Evolutionary conservation across 2,797 vertebrate genomes (phyloP), one percentile per base, ranked within the genome.

Genomic region (Phyllotis vaccarum): DNA sequence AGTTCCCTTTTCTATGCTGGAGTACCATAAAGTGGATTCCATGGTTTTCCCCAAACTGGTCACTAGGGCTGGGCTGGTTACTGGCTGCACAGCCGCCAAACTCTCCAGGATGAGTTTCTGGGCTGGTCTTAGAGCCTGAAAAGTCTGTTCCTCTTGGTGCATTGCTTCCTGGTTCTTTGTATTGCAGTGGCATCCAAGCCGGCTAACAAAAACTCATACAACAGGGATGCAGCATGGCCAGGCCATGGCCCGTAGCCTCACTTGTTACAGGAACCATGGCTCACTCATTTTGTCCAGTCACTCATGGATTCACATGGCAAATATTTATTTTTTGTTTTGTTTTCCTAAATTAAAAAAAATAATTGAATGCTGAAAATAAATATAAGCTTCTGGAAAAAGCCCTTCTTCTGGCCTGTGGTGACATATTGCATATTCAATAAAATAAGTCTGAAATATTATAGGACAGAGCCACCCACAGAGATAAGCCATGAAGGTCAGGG

Each of bases 1-100:
- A 91, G 90, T 96, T 96, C 93, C 95, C 11, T 79, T 96, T 96
- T 90, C 14, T 3, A 3, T 22, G 37, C 89, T 93, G 92, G 90
- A 97, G 92, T 70, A 5, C 34, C 6, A 3, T 2, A 5, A 0
- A 92, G 97, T 79, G 81, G 29, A 97, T 96, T 94, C 92, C 95
- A 58, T 1, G 95, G 97, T 95, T 97, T 96, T 96, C 90, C 96
- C 95, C 93, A 0, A 5, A 31, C 31, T 0, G 14, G 64, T 70
- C 8, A 2, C 92, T 76, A 3, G n/a, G 75, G 29, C 80, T 1
- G 3, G 49, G 87, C 74, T 43, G 94, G 37, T 80, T 31, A 1
- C 52, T 34, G 52, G 12, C 94, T 60, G 22, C 72, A 94, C 92
- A 94, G 81, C 60, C 90, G 64, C 13, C 0, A 13, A 52, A 60